These are phyloP conservation scores for Phodopus roborovskii DNA, from an alignment of 2,113 vertebrate genomes.

Conservation along the genomic window DNA sequence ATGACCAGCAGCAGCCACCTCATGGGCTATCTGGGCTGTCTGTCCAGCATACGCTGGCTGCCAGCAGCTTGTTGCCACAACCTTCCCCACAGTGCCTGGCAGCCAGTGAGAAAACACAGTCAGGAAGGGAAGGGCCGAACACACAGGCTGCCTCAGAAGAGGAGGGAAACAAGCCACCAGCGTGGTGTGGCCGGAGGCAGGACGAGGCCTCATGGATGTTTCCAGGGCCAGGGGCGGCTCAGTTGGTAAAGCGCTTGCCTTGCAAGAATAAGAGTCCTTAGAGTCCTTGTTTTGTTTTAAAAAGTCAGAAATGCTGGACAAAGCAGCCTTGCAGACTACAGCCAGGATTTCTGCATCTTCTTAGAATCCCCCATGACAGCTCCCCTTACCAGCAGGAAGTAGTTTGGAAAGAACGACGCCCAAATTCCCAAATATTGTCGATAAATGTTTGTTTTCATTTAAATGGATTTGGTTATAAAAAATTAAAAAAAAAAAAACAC, in stretches of 20 bases:
- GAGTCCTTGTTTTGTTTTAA: neutral
- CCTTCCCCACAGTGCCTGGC: neutral
- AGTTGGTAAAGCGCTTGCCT: neutral
- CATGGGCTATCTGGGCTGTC: neutral
- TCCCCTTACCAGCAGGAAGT: no score
- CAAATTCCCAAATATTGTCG: no score
- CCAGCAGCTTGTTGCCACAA: neutral
- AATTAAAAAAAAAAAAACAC: no score
- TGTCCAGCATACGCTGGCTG: neutral
- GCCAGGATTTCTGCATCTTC: no score
- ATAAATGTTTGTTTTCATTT: no score
- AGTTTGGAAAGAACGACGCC: no score
- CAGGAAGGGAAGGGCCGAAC: slow-evolving; percentile 4
- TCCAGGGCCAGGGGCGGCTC: neutral
- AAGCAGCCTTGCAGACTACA: no score
- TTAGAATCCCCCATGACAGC: no score
- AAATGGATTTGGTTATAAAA: no score
- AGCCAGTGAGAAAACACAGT: neutral
- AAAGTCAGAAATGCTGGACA: neutral
- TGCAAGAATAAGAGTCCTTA: neutral
- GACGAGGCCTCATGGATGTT: rapidly evolving
- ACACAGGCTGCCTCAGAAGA: neutral
- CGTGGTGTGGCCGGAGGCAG: neutral
- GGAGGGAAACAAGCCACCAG: neutral
- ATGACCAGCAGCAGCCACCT: neutral